Conservation (phyloP, 2,888 invertebrate species). For the Drosophila quinaria region DNA sequence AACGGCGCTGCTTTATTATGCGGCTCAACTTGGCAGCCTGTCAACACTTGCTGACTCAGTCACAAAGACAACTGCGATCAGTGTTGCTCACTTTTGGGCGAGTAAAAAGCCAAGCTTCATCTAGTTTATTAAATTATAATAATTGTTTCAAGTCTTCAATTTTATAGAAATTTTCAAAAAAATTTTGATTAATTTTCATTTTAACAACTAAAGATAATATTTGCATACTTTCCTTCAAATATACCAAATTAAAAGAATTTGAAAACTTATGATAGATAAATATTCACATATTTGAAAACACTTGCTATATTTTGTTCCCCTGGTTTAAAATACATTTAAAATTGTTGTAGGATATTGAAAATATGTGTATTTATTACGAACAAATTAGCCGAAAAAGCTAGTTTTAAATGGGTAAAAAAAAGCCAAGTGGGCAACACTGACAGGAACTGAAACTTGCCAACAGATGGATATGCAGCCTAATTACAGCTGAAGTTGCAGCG, state of each 20-base stretch:
- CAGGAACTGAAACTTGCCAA: neutral
- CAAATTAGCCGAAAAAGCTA: neutral
- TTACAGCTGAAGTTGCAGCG: conserved; percentile 66
- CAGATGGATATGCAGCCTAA: conserved; percentile 60
- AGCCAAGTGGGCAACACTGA: neutral
- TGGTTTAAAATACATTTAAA: no score
- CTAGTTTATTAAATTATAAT: no score
- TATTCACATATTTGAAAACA: no score
- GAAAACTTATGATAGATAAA: no score
- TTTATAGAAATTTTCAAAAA: no score
- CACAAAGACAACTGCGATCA: conserved; percentile 1
- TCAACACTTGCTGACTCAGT: conserved; percentile 74
- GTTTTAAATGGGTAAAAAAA: neutral
- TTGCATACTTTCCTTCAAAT: no score
- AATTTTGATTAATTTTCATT: no score
- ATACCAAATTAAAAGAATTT: no score
- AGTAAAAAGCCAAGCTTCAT: neutral
- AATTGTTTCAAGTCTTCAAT: no score
- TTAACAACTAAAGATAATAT: no score
- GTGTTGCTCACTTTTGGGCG: neutral
- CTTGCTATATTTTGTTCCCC: no score
- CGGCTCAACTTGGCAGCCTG: conserved; percentile 65
- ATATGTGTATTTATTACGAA: neutral
- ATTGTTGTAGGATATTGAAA: neutral
- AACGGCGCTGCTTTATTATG: conserved; percentile 73